Evolutionary conservation across 2,113 vertebrate species (phyloP), one percentile per base, ranked within the genome.

Genomic region (Alexandromys fortis): DNA sequence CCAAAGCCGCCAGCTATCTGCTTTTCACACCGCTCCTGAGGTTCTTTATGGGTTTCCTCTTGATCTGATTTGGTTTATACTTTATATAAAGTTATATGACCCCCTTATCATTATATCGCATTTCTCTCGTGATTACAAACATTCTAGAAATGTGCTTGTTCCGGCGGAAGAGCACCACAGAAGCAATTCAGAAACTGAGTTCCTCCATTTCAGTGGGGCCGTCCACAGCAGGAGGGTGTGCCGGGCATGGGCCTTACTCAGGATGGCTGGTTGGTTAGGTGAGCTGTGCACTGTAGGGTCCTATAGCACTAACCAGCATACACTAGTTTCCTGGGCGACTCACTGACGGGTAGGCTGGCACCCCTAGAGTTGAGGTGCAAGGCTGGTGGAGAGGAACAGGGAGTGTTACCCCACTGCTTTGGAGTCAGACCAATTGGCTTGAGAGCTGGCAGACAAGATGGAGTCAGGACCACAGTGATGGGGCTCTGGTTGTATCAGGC

Each of bases 401-500:
- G 13, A 5, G 1, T 1, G 3, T 17, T 1, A 38, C 35, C 14
- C 28, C 45, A 1, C 28, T 11, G 4, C 8, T 26, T 33, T 10
- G 42, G 35, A 3, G 30, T 8, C 14, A 28, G 58, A 68, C 8
- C 67, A 22, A 7, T 4, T 21, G 75, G 63, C 49, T 24, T 47
- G 28, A 63, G 82, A 73, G 0, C 0, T 0, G 55, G 38, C 1
- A 17, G 47, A 14, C 38, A 14, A 16, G 47, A 11, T 7, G 11
- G 55, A 19, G 13, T 21, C 0, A 0, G 1, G 65, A 4, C 17
- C 0, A 2, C 22, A 90, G 38, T 2, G 16, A 11, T 0, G 3
- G 14, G 12, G 21, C 11, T 7, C 16, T 24, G 28, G 7, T 30
- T 3, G 12, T 12, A 47, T 45, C 13, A 19, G 30, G 33, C 35